Evolutionary conservation across 2,797 vertebrate species (phyloP).

Genomic region (Xyrichtys novacula): DNA sequence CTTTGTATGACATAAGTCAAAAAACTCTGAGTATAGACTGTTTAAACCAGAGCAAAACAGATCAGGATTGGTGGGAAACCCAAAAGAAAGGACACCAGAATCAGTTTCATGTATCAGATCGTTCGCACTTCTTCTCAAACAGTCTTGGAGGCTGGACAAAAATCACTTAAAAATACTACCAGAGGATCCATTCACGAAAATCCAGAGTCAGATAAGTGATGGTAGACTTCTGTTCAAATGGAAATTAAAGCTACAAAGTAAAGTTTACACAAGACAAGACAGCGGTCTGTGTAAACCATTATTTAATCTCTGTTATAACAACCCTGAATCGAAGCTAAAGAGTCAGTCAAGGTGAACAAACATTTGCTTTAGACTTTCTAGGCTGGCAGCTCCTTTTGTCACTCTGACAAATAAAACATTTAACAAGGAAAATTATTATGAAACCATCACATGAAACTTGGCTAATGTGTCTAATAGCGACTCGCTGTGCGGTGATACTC

Average conservation of each 20-base stretch:
- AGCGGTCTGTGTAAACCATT: not conserved
- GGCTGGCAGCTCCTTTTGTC: not conserved
- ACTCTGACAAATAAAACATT: not conserved
- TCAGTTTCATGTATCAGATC: not conserved
- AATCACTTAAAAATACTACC: no score
- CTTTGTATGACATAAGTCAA: no score
- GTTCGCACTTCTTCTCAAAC: no score
- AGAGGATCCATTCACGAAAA: not conserved
- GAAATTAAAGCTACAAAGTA: not conserved
- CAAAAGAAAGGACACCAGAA: no score
- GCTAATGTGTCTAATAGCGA: not conserved
- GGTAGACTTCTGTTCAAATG: no score
- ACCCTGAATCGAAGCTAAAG: not conserved
- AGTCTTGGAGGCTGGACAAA: not conserved
- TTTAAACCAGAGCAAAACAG: no score
- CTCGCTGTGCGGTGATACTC: not conserved
- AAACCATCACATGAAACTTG: not conserved
- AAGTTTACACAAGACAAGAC: not conserved
- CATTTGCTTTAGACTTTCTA: not conserved
- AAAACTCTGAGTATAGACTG: no score
- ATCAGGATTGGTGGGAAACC: no score
- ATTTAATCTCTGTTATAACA: not conserved
- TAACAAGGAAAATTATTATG: not conserved
- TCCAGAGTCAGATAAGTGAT: not conserved
- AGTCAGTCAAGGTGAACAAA: slow-evolving; percentile 3